Evolutionary conservation across 35 echinoderm and acorn worm species (phyloP).

Genomic region (Amphiura filiformis): DNA sequence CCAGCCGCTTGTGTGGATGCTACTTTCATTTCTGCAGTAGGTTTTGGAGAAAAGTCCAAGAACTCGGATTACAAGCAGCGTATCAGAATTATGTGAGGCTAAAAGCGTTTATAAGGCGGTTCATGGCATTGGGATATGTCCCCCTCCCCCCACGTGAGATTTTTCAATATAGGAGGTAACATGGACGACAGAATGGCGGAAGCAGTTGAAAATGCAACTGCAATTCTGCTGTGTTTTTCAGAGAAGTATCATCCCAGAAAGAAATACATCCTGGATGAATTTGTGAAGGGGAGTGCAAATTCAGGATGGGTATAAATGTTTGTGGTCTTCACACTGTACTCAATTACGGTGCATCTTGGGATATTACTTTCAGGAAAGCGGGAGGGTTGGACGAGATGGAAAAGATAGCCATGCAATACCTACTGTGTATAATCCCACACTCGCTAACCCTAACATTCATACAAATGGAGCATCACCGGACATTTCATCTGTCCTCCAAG

Average conservation of each 20-base stretch:
- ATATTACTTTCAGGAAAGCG: neutral
- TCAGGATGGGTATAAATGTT: no score
- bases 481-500: neutral
- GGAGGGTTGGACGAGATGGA: neutral
- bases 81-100: neutral
- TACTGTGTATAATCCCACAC: no score
- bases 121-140: neutral
- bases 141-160: neutral
- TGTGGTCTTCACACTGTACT: no score
- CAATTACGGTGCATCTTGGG: no score
- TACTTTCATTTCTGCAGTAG: conserved; percentile 48
- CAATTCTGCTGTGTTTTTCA: no score
- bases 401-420: neutral
- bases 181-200: no score
- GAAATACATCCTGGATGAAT: no score
- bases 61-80: conserved; percentile 8
- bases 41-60: conserved; percentile 23
- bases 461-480: neutral
- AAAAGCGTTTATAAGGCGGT: neutral
- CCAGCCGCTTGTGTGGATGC: neutral
- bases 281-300: no score
- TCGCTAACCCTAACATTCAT: no score
- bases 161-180: no score
- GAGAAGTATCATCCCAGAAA: no score
- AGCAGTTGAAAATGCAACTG: no score